These are phyloP conservation scores for Karalla daura DNA, from an alignment of 2,797 vertebrate genomes.

Conservation along the genomic window DNA sequence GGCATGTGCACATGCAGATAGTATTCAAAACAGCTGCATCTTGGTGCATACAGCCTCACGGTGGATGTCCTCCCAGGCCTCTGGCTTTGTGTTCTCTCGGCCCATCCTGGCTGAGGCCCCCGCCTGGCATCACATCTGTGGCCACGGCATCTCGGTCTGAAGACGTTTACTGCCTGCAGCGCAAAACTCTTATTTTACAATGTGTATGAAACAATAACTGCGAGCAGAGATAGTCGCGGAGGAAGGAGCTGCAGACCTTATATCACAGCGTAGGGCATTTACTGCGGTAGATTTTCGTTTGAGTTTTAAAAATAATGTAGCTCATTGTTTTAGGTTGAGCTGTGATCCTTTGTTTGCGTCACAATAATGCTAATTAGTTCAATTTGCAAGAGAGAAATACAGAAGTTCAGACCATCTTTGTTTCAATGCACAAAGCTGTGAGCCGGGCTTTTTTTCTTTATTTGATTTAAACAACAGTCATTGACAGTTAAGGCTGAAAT, in stretches of 20 bases:
- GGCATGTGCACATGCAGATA: conserved; percentile 39
- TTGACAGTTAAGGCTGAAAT: conserved; percentile 27
- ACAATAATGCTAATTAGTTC: background rate
- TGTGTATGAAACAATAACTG: conserved; percentile 24
- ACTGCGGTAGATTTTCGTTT: background rate
- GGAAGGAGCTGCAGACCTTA: background rate
- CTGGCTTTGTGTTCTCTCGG: conserved; percentile 45
- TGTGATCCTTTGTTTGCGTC: background rate
- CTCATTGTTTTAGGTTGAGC: background rate
- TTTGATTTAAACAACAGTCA: conserved; percentile 15
- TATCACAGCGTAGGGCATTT: background rate
- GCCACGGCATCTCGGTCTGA: conserved; percentile 38
- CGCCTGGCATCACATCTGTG: conserved; percentile 58
- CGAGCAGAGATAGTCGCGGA: conserved; percentile 3
- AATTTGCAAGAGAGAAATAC: background rate
- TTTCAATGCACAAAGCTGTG: background rate
- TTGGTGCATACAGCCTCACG: conserved; percentile 21
- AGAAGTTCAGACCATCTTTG: conserved; percentile 7
- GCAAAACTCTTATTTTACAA: conserved; percentile 31
- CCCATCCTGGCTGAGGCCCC: conserved; percentile 36
- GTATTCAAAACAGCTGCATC: conserved; percentile 54
- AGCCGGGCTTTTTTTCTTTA: conserved; percentile 8
- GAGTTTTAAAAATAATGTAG: background rate
- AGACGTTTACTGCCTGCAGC: conserved; percentile 38
- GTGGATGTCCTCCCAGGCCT: conserved; percentile 48